Base-by-base conservation (phyloP, 2,113 vertebrate genomes). In the Argyrosomus japonicus region DNA sequence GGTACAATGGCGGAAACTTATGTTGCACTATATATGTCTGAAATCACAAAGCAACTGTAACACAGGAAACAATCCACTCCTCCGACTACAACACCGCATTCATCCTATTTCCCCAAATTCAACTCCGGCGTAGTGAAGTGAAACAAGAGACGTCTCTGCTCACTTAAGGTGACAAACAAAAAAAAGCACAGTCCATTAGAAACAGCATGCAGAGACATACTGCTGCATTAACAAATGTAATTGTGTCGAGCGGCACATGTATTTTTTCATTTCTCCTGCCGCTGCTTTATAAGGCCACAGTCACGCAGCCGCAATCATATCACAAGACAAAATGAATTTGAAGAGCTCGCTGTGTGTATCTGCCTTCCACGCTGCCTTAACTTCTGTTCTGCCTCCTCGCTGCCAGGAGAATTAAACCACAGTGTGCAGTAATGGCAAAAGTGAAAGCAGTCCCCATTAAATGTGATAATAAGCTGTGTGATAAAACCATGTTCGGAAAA, bases 101-200 rank as follows among this genome's bases (percentile, higher is more conserved):
- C 70, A 40, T 67, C 69, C 65, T 6, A 5, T 81, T 75, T 56
- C 17, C 45, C 64, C 15, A 54, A 79, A 79, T 29, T 18, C 77
- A 40, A 25, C 81, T 50, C 32, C 21, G 10, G 56, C 3, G 62
- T 19, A 53, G 62, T 11, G 75, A 77, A 84, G 74, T 75, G 68
- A 88, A 79, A 76, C 62, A 7, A 2, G 56, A 77, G 45, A 72
- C 19, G 25, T 68, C 50, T 74, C 40, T 2, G 56, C 81, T 89
- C 90, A 87, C 83, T 86, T 89, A 84, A 84, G 83, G 83, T 68
- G 85, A 63, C 83, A 84, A 92, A 88, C 85, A 90, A 90, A 50
- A 29, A 29, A 3, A 87, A 89, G 84, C 87, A 57, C 81, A 89
- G 89, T 86, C 85, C 85, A 89, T 88, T 90, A 85, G 83, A 81